phyloP scores from a whole-genome alignment of 30 jellyfish, hydroid and myxozoan species.

The Nemopilema nomurai region DNA sequence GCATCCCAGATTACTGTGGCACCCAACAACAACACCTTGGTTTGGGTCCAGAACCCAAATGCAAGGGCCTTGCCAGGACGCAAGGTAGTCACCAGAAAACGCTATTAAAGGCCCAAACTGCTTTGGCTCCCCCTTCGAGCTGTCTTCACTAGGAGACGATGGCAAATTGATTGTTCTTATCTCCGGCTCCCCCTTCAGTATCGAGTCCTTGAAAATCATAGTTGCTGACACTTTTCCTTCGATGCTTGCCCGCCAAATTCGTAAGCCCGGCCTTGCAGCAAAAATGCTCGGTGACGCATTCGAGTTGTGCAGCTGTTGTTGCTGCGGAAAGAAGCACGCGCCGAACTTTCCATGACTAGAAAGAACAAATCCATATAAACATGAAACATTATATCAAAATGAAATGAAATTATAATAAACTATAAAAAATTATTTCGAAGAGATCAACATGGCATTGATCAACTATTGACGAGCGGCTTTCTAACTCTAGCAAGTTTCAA shows the following conservation, averaged over 20 bases:
- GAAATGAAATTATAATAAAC: too few species aligned
- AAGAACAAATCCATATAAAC: background rate
- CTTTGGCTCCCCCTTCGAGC: constrained; percentile 63
- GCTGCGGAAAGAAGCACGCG: constrained; percentile 91
- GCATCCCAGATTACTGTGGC: constrained; percentile 92
- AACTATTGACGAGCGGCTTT: too few species aligned
- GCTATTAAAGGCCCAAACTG: constrained; percentile 86
- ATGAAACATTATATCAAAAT: background rate
- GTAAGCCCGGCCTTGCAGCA: constrained; percentile 99
- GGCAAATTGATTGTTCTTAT: constrained; percentile 80
- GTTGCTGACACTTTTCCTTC: constrained; percentile 95
- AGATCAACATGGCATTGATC: too few species aligned
- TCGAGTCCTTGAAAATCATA: constrained; percentile 92
- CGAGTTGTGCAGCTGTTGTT: constrained; percentile 39
- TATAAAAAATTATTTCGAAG: too few species aligned
- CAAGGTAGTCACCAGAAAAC: constrained; percentile 59
- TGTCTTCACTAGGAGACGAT: constrained; percentile 27
- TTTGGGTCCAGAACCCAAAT: constrained; percentile 93
- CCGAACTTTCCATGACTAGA: constrained; percentile 97
- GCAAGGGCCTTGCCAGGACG: constrained; percentile 96
- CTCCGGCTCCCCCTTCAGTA: constrained; percentile 88
- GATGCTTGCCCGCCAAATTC: constrained; percentile 93
- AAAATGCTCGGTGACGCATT: constrained; percentile 55
- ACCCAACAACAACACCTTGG: constrained; percentile 87
- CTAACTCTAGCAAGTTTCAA: too few species aligned